These are phyloP conservation scores for Malacosoma neustria DNA, from an alignment of 2,888 invertebrate species.

Conservation along the genomic window DNA sequence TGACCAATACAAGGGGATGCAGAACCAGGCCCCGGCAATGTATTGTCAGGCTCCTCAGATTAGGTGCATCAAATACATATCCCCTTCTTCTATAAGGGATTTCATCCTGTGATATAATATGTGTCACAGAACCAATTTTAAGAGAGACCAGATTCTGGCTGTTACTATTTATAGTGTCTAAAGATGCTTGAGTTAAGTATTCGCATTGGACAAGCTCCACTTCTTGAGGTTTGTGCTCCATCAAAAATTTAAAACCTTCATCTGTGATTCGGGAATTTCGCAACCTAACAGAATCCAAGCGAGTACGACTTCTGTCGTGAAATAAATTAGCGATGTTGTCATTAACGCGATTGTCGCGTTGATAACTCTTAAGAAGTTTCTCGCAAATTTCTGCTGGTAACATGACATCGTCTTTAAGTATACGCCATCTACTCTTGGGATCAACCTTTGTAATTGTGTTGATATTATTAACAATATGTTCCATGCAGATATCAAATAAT, in stretches of 20 bases:
- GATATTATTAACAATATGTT: constrained; percentile 77
- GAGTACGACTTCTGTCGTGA: constrained; percentile 78
- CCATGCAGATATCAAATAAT: constrained; percentile 78
- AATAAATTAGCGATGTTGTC: constrained; percentile 83
- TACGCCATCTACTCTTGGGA: constrained; percentile 51
- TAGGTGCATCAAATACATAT: constrained; percentile 75
- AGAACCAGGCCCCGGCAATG: constrained; percentile 64
- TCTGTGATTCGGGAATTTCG: constrained; percentile 83
- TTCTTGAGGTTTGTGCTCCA: constrained; percentile 82
- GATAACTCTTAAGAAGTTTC: constrained; percentile 75
- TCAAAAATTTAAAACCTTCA: constrained; percentile 79
- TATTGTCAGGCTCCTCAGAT: constrained; percentile 74
- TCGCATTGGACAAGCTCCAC: constrained; percentile 85
- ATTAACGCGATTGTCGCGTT: constrained; percentile 72
- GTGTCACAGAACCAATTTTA: constrained; percentile 80
- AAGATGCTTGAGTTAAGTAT: constrained; percentile 76
- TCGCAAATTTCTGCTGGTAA: constrained; percentile 84
- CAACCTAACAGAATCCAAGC: constrained; percentile 80
- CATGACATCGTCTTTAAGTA: constrained; percentile 75
- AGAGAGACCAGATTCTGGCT: constrained; percentile 81
- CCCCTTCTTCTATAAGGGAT: constrained; percentile 45
- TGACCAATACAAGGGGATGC: constrained; percentile 71
- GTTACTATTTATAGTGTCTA: constrained; percentile 80
- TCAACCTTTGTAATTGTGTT: constrained; percentile 74
- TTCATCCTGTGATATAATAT: constrained; percentile 74